These are phyloP conservation scores for Pachycephala philippinensis DNA, from an alignment of 2,113 vertebrate genomes.

Conservation along the genomic window DNA sequence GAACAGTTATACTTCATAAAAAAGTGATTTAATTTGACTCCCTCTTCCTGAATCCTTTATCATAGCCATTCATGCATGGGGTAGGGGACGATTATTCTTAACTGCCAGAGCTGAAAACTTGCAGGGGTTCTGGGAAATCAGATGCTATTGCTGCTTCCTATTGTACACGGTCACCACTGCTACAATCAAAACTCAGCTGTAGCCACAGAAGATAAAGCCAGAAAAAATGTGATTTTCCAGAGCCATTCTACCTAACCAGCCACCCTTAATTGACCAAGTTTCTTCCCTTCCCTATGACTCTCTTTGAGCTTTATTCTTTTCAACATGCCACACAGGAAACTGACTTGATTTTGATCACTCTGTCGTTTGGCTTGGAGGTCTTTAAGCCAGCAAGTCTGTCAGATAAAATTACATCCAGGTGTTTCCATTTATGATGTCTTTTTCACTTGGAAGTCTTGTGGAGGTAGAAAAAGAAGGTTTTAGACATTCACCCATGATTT, in stretches of 20 bases:
- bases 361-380: background rate
- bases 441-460: background rate
- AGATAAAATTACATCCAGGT: background rate
- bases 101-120: background rate
- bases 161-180: background rate
- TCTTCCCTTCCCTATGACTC: background rate
- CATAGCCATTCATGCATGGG: background rate
- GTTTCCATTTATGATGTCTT: background rate
- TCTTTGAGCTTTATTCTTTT: slow-evolving; percentile 8
- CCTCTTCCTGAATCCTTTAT: background rate
- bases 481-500: background rate
- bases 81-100: background rate
- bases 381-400: background rate
- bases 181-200: background rate
- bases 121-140: slow-evolving; percentile 8
- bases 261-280: background rate
- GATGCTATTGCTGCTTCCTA: background rate
- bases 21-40: background rate
- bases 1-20: background rate
- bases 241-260: background rate
- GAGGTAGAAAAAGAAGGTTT: background rate
- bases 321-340: background rate
- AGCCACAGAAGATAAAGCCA: background rate
- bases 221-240: background rate
- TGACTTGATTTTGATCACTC: background rate